These are phyloP conservation scores for Helogale parvula DNA, from an alignment of 2,113 vertebrate genomes.

Conservation along the genomic window DNA sequence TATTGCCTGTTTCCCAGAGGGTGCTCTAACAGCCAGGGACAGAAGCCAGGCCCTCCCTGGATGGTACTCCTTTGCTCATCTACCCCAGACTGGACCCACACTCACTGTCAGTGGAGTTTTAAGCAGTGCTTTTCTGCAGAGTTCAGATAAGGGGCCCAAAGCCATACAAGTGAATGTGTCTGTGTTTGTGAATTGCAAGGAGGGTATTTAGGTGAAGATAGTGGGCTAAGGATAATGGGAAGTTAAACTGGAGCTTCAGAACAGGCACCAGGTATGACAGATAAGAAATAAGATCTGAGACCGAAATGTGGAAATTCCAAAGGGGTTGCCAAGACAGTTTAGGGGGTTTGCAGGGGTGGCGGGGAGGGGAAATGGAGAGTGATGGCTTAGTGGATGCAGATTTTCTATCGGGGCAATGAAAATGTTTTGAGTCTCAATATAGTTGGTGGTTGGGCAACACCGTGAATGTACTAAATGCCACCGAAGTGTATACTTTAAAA, in stretches of 20 bases:
- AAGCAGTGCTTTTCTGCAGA: not conserved
- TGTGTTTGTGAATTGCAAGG: not conserved
- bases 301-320: not conserved
- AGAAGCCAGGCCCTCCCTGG: not conserved
- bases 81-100: not conserved
- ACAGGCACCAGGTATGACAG: not conserved
- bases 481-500: not conserved
- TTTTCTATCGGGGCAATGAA: not conserved
- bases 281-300: not conserved
- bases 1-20: not conserved
- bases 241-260: not conserved
- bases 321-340: not conserved
- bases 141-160: not conserved
- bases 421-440: not conserved
- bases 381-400: not conserved
- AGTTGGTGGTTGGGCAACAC: not conserved
- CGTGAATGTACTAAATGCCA: not conserved
- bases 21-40: not conserved
- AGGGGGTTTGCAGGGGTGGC: not conserved
- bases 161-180: not conserved
- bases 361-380: not conserved
- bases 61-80: not conserved
- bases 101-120: not conserved
- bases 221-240: not conserved
- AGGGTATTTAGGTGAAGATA: not conserved